phyloP scores from a whole-genome alignment of 1,140 invertebrate species.

The Cotesia typhae region DNA sequence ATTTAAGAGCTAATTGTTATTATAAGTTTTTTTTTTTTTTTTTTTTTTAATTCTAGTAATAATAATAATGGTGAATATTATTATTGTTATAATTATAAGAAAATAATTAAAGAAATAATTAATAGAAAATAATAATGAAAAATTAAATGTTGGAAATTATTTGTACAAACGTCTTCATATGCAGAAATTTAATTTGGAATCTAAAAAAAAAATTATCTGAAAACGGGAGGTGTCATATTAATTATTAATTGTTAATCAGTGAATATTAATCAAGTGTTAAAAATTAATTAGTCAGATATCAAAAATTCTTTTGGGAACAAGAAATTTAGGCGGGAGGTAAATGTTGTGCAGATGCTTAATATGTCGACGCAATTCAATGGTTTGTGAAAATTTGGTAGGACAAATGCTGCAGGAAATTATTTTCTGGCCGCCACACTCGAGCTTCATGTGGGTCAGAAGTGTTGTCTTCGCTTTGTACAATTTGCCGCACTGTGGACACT shows the following conservation, averaged over 20 bases:
- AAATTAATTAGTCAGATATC: background rate
- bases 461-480: constrained; percentile 66
- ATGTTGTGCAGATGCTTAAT: constrained; percentile 54
- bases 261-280: no score
- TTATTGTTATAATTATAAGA: no score
- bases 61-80: no score
- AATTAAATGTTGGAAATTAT: no score
- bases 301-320: constrained; percentile 47
- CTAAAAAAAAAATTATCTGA: background rate
- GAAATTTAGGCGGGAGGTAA: constrained; percentile 52
- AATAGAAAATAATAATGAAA: no score
- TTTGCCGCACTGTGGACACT: constrained; percentile 65
- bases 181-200: no score
- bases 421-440: constrained; percentile 65
- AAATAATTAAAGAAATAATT: no score
- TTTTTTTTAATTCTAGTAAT: no score
- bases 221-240: background rate
- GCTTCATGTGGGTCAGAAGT: constrained; percentile 65
- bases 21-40: background rate
- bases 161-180: background rate
- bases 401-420: constrained; percentile 65
- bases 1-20: no score
- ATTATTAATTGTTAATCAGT: background rate
- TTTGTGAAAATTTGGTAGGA: constrained; percentile 59
- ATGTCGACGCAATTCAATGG: constrained; percentile 57